A percentile compares a stretch with the other conserved stretches of the same genome.
phyloP scores from a whole-genome alignment of 2,113 vertebrate genomes.

The Urocitellus parryii region DNA sequence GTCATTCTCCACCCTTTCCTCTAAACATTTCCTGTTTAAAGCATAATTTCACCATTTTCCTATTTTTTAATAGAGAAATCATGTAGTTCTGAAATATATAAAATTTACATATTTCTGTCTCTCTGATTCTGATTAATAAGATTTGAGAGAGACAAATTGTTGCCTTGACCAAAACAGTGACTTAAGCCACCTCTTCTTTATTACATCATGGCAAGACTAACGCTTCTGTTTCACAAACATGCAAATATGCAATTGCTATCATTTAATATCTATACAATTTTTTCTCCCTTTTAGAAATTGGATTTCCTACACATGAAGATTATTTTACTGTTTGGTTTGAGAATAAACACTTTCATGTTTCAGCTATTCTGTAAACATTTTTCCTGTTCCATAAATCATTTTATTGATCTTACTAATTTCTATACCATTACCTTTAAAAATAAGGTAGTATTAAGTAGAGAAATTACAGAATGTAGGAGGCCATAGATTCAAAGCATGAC shows the following conservation, averaged over 20 bases:
- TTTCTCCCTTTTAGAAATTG: background rate
- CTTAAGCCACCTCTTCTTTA: background rate
- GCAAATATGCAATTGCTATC: background rate
- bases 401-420: conserved; percentile 4
- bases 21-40: background rate
- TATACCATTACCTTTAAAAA: background rate
- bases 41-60: background rate
- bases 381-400: background rate
- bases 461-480: background rate
- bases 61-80: background rate
- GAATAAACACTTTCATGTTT: background rate
- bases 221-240: background rate
- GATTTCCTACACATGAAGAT: background rate
- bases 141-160: background rate
- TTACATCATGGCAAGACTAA: background rate
- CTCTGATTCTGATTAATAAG: background rate
- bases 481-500: background rate
- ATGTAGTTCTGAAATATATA: background rate
- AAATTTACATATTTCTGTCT: background rate
- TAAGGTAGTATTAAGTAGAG: background rate
- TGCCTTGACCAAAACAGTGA: background rate
- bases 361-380: background rate
- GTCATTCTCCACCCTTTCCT: background rate
- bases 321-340: background rate
- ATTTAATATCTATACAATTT: background rate